These are phyloP conservation scores for Mythimna loreyi DNA, from an alignment of 2,888 invertebrate genomes.

Conservation along the genomic window DNA sequence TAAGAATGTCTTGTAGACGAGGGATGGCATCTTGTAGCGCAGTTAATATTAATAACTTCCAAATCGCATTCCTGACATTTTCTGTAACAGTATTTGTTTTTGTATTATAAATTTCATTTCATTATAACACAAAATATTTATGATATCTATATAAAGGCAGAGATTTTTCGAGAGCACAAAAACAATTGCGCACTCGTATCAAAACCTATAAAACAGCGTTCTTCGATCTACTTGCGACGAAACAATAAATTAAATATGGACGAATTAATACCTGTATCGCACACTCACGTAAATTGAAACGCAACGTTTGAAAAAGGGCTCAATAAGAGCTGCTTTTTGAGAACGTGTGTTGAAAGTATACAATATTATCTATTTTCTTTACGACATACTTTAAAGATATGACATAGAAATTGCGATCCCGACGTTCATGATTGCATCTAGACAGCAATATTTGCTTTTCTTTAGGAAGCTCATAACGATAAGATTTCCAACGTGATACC, in stretches of 20 bases:
- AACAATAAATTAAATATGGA: not conserved
- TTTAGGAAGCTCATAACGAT: not conserved
- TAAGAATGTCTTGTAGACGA: not conserved
- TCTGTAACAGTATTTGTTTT: not conserved
- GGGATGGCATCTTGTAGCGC: too few species aligned
- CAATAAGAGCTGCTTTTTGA: not conserved
- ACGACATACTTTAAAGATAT: slow-evolving; percentile 1
- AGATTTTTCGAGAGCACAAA: not conserved
- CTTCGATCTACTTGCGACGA: not conserved
- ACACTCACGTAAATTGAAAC: not conserved
- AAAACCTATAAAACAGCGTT: too few species aligned
- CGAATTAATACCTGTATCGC: not conserved
- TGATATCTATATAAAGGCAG: too few species aligned
- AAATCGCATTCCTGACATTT: not conserved
- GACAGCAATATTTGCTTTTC: not conserved
- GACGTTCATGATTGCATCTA: not conserved
- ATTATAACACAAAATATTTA: not conserved
- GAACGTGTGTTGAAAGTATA: not conserved
- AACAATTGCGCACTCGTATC: too few species aligned
- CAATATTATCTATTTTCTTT: not conserved
- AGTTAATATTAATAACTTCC: not conserved
- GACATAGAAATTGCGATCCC: not conserved
- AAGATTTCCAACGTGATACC: not conserved
- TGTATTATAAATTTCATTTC: not conserved
- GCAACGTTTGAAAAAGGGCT: not conserved